A percentile compares a stretch with the other conserved stretches of the same genome.
Evolutionary conservation across 2,113 vertebrate species (phyloP).

Genomic region (Numenius arquata): DNA sequence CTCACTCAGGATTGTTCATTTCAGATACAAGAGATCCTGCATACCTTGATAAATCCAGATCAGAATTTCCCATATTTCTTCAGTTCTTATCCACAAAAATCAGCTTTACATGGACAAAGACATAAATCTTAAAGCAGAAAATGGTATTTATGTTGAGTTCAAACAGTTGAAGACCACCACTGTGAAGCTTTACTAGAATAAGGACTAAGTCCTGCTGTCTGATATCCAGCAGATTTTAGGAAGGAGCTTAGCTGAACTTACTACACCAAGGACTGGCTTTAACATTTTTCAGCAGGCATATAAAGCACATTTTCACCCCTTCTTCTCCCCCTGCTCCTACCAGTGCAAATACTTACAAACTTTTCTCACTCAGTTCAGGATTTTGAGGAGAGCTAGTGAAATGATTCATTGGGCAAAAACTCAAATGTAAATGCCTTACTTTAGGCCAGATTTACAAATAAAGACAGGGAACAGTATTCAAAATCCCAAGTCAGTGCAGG

Average conservation of each 20-base stretch:
- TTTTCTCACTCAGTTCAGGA: background rate
- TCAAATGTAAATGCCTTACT: background rate
- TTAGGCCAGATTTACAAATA: background rate
- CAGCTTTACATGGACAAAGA: background rate
- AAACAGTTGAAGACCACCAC: background rate
- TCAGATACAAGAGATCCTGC: background rate
- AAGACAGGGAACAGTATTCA: background rate
- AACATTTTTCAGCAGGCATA: background rate
- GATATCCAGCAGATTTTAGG: background rate
- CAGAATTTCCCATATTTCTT: background rate
- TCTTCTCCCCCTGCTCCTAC: background rate
- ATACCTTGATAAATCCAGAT: background rate
- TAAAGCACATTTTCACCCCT: background rate
- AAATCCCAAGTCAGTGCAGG: background rate
- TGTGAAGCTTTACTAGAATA: background rate
- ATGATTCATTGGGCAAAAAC: background rate
- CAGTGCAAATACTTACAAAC: background rate
- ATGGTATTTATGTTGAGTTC: background rate
- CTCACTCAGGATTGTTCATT: background rate
- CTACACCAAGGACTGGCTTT: background rate
- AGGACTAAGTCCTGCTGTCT: background rate
- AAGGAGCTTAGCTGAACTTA: constrained; percentile 13
- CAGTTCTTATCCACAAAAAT: background rate
- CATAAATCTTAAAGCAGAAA: background rate
- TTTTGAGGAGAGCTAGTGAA: background rate